These are phyloP conservation scores for Lasioglossum pauxillum DNA, from an alignment of 2,888 invertebrate species.

Conservation along the genomic window DNA sequence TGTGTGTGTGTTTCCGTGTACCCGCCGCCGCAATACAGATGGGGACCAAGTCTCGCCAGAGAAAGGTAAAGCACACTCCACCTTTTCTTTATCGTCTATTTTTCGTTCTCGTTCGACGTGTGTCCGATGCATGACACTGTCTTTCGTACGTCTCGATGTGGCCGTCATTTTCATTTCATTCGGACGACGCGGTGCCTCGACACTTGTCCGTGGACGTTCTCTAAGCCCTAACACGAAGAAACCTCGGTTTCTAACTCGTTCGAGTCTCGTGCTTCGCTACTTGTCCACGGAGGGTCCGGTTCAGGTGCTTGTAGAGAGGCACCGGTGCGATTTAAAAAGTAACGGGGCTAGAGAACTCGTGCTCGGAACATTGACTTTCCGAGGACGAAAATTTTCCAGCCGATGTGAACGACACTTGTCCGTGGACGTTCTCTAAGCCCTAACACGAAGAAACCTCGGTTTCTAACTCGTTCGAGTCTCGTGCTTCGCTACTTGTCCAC, in stretches of 20 bases:
- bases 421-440: background rate
- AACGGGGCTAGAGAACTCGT: background rate
- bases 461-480: background rate
- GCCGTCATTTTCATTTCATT: background rate
- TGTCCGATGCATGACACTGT: conserved; percentile 12
- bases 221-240: too few relatives aligned
- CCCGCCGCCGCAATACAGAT: conserved; percentile 77
- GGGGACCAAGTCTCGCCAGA: conserved; percentile 84
- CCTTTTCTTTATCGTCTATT: conserved; percentile 39
- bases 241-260: background rate
- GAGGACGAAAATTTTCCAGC: background rate
- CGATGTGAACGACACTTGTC: background rate
- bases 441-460: background rate
- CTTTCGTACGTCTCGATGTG: conserved; percentile 12
- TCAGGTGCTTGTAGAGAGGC: background rate
- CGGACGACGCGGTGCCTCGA: background rate
- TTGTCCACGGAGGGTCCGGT: background rate
- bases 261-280: background rate
- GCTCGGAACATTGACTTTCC: background rate
- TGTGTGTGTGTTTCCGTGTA: conserved; percentile 78
- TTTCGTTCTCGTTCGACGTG: background rate
- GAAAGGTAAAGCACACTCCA: conserved; percentile 78
- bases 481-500: background rate
- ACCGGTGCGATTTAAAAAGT: background rate
- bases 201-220: background rate